phyloP scores from a whole-genome alignment of 2,888 invertebrate species.

The Campoletis raptor region DNA sequence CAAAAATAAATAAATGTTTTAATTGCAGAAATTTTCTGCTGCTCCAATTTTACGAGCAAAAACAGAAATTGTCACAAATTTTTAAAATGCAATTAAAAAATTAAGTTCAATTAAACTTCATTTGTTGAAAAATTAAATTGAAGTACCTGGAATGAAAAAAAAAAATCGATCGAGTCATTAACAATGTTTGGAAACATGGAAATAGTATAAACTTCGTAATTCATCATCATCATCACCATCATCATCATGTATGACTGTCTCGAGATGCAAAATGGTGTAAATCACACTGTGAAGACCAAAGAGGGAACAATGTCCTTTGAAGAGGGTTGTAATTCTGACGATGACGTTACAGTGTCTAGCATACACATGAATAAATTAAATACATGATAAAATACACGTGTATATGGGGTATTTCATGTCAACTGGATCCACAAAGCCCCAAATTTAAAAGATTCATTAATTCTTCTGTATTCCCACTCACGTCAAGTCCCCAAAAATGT shows the following conservation, averaged over 20 bases:
- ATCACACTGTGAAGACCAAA: conserved; percentile 9
- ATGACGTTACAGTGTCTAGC: conserved; percentile 72
- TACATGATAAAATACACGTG: conserved; percentile 64
- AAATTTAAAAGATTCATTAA: neutral
- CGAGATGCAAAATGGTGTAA: neutral
- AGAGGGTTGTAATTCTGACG: conserved; percentile 42
- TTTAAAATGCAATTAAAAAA: neutral
- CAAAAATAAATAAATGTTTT: too few species aligned
- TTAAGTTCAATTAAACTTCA: neutral
- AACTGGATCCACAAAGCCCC: neutral
- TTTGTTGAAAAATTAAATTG: neutral
- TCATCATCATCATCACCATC: neutral
- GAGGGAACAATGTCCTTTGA: conserved; percentile 46
- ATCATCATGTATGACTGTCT: neutral
- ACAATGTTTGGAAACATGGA: neutral
- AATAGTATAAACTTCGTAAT: neutral
- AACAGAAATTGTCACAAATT: neutral
- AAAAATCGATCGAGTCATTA: neutral
- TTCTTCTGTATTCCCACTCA: neutral
- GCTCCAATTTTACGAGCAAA: too few species aligned
- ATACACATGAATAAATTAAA: conserved; percentile 11
- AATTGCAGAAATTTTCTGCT: too few species aligned
- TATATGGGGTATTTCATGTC: neutral
- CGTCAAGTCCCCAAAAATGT: neutral
- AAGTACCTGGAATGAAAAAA: neutral